Evolutionary conservation across 2,797 vertebrate genomes (phyloP).

Genomic region (Graptemys geographica): DNA sequence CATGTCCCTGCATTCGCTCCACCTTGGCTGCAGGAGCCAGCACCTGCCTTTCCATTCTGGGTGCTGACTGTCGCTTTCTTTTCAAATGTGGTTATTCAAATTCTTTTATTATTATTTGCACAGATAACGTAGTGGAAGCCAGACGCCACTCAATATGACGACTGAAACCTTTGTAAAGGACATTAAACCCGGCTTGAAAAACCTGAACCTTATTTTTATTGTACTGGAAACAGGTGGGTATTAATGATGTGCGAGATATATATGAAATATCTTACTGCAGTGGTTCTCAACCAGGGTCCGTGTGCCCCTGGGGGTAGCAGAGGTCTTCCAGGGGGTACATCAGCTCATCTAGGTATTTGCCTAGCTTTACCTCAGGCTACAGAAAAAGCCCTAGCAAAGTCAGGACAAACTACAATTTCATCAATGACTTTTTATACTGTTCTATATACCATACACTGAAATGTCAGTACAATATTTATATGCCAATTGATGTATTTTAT

Average conservation of each 20-base stretch:
- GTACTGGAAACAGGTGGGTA: constrained; percentile 88
- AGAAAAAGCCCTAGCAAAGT: too few relatives aligned
- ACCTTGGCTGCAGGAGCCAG: neutral
- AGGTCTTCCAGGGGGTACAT: too few relatives aligned
- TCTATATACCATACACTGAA: too few relatives aligned
- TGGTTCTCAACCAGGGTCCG: too few relatives aligned
- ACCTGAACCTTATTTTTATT: constrained; percentile 89
- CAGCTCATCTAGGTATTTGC: too few relatives aligned
- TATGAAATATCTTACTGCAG: too few relatives aligned
- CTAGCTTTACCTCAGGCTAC: too few relatives aligned
- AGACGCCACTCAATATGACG: constrained; percentile 77
- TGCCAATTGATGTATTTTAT: too few relatives aligned
- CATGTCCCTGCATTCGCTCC: neutral
- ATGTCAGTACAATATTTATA: too few relatives aligned
- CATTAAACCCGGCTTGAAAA: constrained; percentile 89
- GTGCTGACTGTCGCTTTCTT: neutral
- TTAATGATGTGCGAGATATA: neutral
- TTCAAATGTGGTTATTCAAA: neutral
- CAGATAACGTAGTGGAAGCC: constrained; percentile 13
- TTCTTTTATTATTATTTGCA: neutral
- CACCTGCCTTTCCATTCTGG: neutral
- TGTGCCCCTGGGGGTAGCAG: too few relatives aligned
- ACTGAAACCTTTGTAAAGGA: constrained; percentile 89
- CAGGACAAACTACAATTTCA: too few relatives aligned
- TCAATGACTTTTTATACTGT: too few relatives aligned